Percentiles rank a stretch among this genome's conserved stretches.
These are phyloP conservation scores for Chlorodrepanis virens DNA, from an alignment of 2,113 vertebrate genomes.

Conservation along the genomic window DNA sequence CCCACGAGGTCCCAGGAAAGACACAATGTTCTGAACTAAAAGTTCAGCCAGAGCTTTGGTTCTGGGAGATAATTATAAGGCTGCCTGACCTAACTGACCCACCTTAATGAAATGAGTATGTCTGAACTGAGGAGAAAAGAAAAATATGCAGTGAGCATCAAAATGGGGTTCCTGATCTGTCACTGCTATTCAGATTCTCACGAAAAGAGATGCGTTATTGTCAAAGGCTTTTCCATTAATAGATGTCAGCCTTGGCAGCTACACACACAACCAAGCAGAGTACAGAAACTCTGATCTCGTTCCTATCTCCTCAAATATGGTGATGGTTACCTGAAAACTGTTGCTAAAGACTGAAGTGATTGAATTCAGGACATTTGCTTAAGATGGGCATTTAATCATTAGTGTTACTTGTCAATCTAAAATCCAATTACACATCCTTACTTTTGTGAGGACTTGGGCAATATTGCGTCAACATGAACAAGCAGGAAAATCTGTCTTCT, in stretches of 20 bases:
- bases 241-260: not conserved
- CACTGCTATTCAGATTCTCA: constrained; percentile 30
- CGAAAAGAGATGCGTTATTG: not conserved
- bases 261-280: not conserved
- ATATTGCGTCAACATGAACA: not conserved
- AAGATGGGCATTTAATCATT: not conserved
- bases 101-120: constrained; percentile 2
- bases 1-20: not conserved
- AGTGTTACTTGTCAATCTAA: not conserved
- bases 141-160: constrained; percentile 42
- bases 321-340: not conserved
- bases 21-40: constrained; percentile 48
- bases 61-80: constrained; percentile 47
- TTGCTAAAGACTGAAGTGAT: not conserved
- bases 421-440: not conserved
- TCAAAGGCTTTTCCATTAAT: constrained; percentile 50
- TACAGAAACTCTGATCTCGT: not conserved
- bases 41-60: constrained; percentile 48
- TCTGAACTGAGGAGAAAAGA: constrained; percentile 30
- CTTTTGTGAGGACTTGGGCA: not conserved
- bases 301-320: not conserved
- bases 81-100: constrained; percentile 42
- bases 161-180: constrained; percentile 55
- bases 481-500: not conserved
- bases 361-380: not conserved